A percentile compares a stretch with the other conserved stretches of the same genome.
These are phyloP conservation scores for Tachypleus tridentatus DNA, from an alignment of 1,140 invertebrate species.

Conservation along the genomic window DNA sequence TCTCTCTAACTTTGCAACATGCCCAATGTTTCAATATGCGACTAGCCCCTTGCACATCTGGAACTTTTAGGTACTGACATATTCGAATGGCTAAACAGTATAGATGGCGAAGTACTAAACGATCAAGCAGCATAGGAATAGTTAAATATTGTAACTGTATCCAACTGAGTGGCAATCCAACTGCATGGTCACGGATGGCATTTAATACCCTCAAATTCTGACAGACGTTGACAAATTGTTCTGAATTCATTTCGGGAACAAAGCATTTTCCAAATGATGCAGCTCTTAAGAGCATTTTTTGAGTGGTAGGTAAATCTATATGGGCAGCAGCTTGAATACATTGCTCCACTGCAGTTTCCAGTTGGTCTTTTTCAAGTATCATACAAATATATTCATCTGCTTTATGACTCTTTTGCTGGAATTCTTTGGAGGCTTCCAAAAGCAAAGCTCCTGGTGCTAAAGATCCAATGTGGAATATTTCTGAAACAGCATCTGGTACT, in stretches of 20 bases:
- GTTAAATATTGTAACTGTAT: conserved; percentile 50
- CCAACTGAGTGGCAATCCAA: conserved; percentile 58
- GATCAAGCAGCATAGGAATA: conserved; percentile 64
- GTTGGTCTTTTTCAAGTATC: conserved; percentile 53
- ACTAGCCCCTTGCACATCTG: conserved; percentile 64
- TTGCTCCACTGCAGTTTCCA: conserved; percentile 65
- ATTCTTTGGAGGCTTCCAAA: conserved; percentile 83
- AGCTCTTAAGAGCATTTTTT: conserved; percentile 79
- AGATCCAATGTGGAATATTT: conserved; percentile 87
- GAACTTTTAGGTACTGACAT: conserved; percentile 73
- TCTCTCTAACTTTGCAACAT: conserved; percentile 81
- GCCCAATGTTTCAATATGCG: conserved; percentile 94
- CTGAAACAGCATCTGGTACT: conserved; percentile 55
- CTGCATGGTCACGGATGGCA: conserved; percentile 66
- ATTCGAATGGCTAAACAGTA: conserved; percentile 85
- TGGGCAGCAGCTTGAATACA: conserved; percentile 85
- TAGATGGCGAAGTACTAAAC: conserved; percentile 74
- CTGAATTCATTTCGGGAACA: conserved; percentile 57
- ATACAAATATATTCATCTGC: conserved; percentile 86
- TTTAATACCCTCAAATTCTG: conserved; percentile 78
- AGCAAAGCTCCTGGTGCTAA: conserved; percentile 80
- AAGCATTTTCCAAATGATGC: conserved; percentile 94
- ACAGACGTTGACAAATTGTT: conserved; percentile 78
- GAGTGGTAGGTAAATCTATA: conserved; percentile 71
- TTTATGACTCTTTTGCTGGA: conserved; percentile 71